Evolutionary conservation across 2,888 invertebrate genomes (phyloP), one percentile per base, ranked within the genome.

Genomic region (Ernsta delagoae): DNA sequence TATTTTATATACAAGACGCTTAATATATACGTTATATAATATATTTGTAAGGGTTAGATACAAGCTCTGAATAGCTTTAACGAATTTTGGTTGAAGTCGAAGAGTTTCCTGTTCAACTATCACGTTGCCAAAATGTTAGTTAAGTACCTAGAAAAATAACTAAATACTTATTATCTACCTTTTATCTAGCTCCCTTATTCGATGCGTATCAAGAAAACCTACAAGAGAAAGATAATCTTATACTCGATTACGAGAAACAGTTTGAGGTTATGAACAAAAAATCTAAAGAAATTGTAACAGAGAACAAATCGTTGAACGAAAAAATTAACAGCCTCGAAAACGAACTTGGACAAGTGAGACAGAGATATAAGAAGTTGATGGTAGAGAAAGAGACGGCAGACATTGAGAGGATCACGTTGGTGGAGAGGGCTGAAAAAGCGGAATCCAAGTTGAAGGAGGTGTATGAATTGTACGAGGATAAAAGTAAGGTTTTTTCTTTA

Each of bases 201-300:
- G 95, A 96, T 79, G 96, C 97, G 0, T 97, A 97, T 78, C 96
- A 97, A 83, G 97, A 97, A 79, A 96, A 96, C 72, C 84, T 97
- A 0, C 94, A 93, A 75, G 97, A 97, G 77, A 97, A 97, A 80
- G 96, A 96, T 70, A 94, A 95, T 53, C 93, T 97, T 0, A 95
- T 97, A 60, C 80, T 92, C 16, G 95, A 95, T 75, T 97, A 97
- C 74, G 96, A 96, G 76, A 93, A 93, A 50, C 96, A 97, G 81
- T 94, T 97, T 71, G 95, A 96, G 72, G 90, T 91, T 16, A 96
- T 97, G 65, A 96, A 96, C 45, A 95, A 95, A n/a, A 95, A 95
- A 79, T 92, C 96, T 0, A 97, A 96, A 83, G 94, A 95, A 74
- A 93, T 97, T 0, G 87, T 97, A 0, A 87, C 88, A 11, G 97